A percentile compares a stretch with the other conserved stretches of the same genome.
Evolutionary conservation across 2,797 vertebrate genomes (phyloP).

Genomic region (Acropternis orthonyx): DNA sequence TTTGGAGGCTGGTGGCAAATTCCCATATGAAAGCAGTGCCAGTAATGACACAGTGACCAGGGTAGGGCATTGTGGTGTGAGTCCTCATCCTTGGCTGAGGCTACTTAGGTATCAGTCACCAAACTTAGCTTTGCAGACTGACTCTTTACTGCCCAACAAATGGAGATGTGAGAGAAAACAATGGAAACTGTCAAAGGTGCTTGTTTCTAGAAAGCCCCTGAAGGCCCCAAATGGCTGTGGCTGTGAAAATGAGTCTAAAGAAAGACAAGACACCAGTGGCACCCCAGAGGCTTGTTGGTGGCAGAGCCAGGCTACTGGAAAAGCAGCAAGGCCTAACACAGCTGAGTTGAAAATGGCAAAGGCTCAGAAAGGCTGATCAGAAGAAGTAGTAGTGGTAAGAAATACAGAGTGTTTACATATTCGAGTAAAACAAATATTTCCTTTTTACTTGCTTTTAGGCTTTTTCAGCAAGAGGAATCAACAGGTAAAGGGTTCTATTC

Average conservation of each 20-base stretch:
- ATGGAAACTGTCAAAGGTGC: neutral
- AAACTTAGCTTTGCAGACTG: neutral
- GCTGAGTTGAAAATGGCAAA: neutral
- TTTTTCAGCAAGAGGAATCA: no score
- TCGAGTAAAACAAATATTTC: no score
- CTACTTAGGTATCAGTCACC: neutral
- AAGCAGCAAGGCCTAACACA: neutral
- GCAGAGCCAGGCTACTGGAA: neutral
- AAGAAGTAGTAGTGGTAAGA: no score
- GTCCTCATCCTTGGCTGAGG: neutral
- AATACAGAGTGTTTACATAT: no score
- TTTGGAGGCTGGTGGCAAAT: neutral
- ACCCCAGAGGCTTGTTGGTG: neutral
- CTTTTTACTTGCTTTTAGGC: no score
- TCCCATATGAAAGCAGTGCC: neutral
- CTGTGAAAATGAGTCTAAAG: neutral
- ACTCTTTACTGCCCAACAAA: neutral
- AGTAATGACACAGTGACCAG: accelerated
- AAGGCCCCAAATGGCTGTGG: neutral
- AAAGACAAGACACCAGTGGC: neutral
- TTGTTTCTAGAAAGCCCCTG: neutral
- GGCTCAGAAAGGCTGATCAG: no score
- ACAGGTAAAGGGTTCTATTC: no score
- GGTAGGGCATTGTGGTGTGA: neutral
- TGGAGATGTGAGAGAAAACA: neutral